phyloP scores from a whole-genome alignment of 2,113 vertebrate genomes.

The Notarius lentiginosus region DNA sequence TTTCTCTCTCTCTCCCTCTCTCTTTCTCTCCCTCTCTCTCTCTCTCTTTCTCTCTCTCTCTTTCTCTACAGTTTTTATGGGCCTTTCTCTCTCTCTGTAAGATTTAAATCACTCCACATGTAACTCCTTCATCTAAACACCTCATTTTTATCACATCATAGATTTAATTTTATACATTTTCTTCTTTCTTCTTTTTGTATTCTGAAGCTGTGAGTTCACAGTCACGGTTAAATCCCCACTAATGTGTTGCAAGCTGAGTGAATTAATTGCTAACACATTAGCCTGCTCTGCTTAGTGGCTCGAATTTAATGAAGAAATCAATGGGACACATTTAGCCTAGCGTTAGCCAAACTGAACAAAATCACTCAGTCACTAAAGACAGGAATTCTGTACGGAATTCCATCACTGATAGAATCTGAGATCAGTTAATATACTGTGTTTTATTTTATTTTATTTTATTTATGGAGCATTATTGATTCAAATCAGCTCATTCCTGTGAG shows the following conservation, averaged over 20 bases:
- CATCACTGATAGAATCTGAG: not conserved
- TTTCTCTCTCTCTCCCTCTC: constrained; percentile 53
- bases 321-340: constrained; percentile 64
- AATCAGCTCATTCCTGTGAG: no score
- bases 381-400: not conserved
- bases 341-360: constrained; percentile 36
- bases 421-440: not conserved
- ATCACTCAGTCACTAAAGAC: not conserved
- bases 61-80: not conserved
- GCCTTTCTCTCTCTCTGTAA: not conserved
- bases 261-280: constrained; percentile 73
- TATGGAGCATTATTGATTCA: no score
- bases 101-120: not conserved
- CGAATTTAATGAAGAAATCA: constrained; percentile 75
- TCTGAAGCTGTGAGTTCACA: not conserved
- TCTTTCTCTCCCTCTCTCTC: constrained; percentile 54
- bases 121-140: not conserved
- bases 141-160: no score
- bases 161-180: no score
- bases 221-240: not conserved
- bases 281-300: constrained; percentile 71
- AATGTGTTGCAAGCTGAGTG: constrained; percentile 30
- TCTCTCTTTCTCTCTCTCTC: constrained; percentile 39
- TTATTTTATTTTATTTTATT: not conserved
- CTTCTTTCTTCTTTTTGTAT: not conserved